Evolutionary conservation across 2,888 invertebrate genomes (phyloP), one percentile per base, ranked within the genome.

Genomic region (Onchidella celtica): DNA sequence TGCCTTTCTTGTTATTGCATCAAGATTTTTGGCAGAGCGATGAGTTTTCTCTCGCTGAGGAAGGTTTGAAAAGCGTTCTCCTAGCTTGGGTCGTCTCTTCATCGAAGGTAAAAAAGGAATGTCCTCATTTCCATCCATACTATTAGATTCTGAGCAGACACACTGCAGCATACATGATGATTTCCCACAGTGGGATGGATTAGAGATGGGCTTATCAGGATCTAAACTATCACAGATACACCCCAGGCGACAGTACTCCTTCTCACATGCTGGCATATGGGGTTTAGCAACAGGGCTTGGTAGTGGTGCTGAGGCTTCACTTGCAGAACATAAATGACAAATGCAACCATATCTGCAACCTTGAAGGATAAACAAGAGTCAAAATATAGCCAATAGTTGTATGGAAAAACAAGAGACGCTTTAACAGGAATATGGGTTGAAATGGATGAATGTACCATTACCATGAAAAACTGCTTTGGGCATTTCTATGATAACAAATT

Each of bases 291-390:
- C n/a, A 34, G 76, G 70, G 36, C 81, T 81, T 47, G 59, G 38
- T 1, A 63, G 27, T 17, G 68, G 81, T 17, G 47, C 63, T 34
- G 17, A 68, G 24, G 9, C 87, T 3, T 86, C 85, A 24, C 84
- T 86, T 40, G 86, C 88, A 9, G 86, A 87, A 84, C 89, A 91
- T 66, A 91, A 87, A 75, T 91, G 90, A 83, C 91, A 91, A 38
- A 91, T 90, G 84, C 91, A 91, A 34, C 91, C 90, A 86, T 90
- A 91, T 11, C 90, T 86, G 83, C 91, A 91, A 29, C 91, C 91
- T 91, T n/a, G 85, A 0, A n/a, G 40, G 2, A 24, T 2, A 79
- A 34, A 74, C 9, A 57, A 57, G 24, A 21, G 24, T 11, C 57
- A 57, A 57, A 57, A 57, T 57, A 14, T 57, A 57, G 3, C 6